Evolutionary conservation across 1,140 invertebrate genomes (phyloP), one percentile per base, ranked within the genome.

Genomic region (Diachasmimorpha longicaudata): DNA sequence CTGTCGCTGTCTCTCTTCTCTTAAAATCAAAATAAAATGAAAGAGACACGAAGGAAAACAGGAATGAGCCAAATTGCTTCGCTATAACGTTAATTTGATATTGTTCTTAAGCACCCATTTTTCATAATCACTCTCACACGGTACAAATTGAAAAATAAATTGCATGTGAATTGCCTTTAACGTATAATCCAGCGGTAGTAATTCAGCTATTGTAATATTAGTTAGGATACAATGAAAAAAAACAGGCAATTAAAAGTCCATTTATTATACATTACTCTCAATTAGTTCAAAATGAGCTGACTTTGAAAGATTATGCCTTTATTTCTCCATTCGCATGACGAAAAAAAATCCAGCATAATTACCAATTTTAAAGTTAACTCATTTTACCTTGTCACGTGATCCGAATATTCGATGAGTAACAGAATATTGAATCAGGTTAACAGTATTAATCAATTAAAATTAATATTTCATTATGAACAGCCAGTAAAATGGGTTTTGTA

Each of bases 361-460:
- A 42, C 10, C 23, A 52, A 70, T 58, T 52, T 67, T 72, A 75
- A 76, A 78, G 66, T 66, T 72, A 69, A 73, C 73, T 78, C 48
- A 77, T 74, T 72, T 75, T 74, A 42, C 44, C 52, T 21, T 44
- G 67, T 79, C 72, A 81, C 79, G 25, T 82, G 77, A 82, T 81
- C 77, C 79, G 78, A 63, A 82, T 81, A 79, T 82, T 79, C 78
- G 68, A 58, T 42, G n/a, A 48, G 74, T 19, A 19, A 73, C 25
- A 81, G 74, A 72, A 80, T 82, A 82, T 82, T 76, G 81, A 77
- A 82, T 79, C 78, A 81, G 79, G 80, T 79, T 75, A 19, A 78
- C 72, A 75, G 78, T 77, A 73, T 76, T 48, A 42, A 70, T 67
- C 36, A 42, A 5, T 48, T 70, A 69, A 19, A 39, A 69, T 69